Conservation (phyloP, 1,140 invertebrate species). For the Calephelis nemesis region DNA sequence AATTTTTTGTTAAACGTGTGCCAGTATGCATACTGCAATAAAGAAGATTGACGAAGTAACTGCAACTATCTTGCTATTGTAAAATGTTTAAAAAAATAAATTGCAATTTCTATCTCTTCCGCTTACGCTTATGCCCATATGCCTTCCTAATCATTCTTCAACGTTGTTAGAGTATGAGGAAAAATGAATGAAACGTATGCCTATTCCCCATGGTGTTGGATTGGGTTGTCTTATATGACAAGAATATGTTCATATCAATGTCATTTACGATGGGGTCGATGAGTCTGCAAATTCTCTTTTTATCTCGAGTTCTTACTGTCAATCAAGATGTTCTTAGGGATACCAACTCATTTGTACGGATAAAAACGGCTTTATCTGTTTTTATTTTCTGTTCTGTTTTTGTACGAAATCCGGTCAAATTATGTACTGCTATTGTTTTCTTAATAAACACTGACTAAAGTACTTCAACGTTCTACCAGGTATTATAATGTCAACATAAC, state of each 20-base stretch:
- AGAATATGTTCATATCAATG: conserved; percentile 23
- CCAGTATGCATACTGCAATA: no score
- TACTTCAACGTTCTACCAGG: no score
- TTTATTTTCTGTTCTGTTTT: not conserved
- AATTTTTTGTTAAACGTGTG: no score
- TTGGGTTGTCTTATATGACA: conserved; percentile 30
- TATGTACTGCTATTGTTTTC: no score
- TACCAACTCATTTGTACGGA: not conserved
- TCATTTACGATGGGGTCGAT: conserved; percentile 29
- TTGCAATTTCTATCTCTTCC: not conserved
- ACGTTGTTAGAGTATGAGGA: conserved; percentile 41
- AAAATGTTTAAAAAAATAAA: not conserved
- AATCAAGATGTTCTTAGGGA: conserved; percentile 18
- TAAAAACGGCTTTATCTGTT: not conserved
- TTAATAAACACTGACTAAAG: no score
- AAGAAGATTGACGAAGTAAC: no score
- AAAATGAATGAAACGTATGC: conserved; percentile 49
- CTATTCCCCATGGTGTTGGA: conserved; percentile 32
- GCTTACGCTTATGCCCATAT: conserved; percentile 22
- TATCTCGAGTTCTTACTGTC: conserved; percentile 22
- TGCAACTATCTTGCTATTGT: no score
- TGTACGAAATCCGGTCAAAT: no score
- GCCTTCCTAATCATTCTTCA: conserved; percentile 38
- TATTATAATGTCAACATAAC: no score
- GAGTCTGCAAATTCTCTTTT: conserved; percentile 23